Conservation (phyloP, 2,113 vertebrate genomes). For the Forbesichthys papilliferus region DNA sequence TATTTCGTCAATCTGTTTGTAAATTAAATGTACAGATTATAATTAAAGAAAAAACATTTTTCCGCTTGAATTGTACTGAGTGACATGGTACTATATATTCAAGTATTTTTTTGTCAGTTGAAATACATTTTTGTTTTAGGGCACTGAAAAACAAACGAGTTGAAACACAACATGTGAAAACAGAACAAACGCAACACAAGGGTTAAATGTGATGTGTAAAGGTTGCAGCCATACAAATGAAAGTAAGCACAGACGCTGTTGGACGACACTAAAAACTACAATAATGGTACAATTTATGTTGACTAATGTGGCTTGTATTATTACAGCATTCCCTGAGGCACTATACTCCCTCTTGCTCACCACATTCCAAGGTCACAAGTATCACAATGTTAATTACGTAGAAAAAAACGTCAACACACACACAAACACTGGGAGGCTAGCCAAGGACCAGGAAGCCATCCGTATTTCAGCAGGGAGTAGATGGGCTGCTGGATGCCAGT, state of each 20-base stretch:
- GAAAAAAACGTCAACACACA: constrained; percentile 41
- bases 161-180: too few species aligned
- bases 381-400: constrained; percentile 54
- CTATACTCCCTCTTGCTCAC: not conserved
- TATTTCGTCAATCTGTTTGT: too few species aligned
- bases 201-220: not conserved
- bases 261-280: not conserved
- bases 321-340: not conserved
- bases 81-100: too few species aligned
- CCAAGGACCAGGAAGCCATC: constrained; percentile 48
- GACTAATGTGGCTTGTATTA: not conserved
- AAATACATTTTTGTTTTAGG: too few species aligned
- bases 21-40: too few species aligned
- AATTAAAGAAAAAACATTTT: too few species aligned
- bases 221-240: not conserved
- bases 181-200: too few species aligned
- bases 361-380: constrained; percentile 38
- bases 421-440: constrained; percentile 44
- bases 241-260: not conserved
- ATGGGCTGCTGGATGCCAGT: constrained; percentile 41
- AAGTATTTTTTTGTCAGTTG: too few species aligned
- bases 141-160: too few species aligned
- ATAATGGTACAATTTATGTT: not conserved
- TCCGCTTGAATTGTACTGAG: too few species aligned
- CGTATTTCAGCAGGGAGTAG: constrained; percentile 44